A percentile compares a stretch with the other conserved stretches of the same genome.
phyloP scores from a whole-genome alignment of 2,113 vertebrate species.

The Poicephalus meyeri region DNA sequence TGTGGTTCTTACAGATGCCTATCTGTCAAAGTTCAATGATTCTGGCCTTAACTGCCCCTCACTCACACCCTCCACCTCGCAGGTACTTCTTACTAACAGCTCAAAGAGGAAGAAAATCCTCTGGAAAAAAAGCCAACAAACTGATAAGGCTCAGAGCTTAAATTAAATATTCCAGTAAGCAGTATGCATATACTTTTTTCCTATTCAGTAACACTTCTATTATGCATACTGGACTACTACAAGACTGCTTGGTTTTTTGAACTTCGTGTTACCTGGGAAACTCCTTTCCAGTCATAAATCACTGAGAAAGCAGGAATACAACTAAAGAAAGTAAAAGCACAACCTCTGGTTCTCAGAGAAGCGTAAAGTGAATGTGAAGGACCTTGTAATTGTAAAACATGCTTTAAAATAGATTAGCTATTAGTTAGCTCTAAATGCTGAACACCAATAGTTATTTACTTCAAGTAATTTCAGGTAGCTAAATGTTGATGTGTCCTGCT shows the following conservation, averaged over 20 bases:
- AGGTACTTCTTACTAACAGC: background rate
- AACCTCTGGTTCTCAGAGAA: background rate
- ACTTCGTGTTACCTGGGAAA: background rate
- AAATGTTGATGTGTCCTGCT: background rate
- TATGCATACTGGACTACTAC: background rate
- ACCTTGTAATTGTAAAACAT: background rate
- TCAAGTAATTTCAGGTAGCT: background rate
- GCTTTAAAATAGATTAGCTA: background rate
- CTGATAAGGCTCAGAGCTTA: background rate
- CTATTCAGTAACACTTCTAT: background rate
- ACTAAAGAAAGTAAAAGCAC: background rate
- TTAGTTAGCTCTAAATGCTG: background rate
- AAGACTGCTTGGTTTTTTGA: background rate
- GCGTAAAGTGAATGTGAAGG: background rate
- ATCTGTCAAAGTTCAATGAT: background rate
- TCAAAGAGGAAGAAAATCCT: background rate
- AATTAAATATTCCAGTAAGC: background rate
- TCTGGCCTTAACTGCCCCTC: background rate
- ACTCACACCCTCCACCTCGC: background rate
- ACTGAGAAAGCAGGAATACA: background rate
- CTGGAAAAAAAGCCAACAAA: fast-evolving
- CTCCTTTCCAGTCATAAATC: background rate
- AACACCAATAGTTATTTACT: background rate
- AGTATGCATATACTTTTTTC: background rate
- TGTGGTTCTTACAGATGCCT: background rate